These are phyloP conservation scores for Zaprionus nigranus DNA, from an alignment of 1,140 invertebrate species.

Conservation along the genomic window DNA sequence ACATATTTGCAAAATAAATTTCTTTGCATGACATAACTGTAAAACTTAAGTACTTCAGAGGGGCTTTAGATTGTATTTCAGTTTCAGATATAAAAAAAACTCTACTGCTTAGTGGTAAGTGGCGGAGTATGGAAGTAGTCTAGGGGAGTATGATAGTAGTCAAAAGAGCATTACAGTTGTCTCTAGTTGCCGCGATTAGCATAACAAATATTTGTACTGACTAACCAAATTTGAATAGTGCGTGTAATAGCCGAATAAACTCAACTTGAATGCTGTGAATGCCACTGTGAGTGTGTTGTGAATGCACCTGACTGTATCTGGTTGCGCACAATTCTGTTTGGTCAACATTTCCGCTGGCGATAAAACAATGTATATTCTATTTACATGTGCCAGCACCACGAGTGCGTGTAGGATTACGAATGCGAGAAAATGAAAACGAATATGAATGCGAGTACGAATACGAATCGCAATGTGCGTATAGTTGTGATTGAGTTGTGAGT, in stretches of 20 bases:
- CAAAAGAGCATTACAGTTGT: constrained; percentile 20
- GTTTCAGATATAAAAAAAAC: not conserved
- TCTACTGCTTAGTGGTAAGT: not conserved
- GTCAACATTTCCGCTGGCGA: constrained; percentile 59
- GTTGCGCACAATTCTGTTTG: constrained; percentile 31
- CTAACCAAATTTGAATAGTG: constrained; percentile 26
- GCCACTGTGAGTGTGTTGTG: constrained; percentile 12
- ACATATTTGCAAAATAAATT: constrained; percentile 25
- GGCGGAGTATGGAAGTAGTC: not conserved
- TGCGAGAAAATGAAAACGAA: constrained; percentile 20
- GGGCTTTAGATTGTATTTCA: not conserved
- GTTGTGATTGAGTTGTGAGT: constrained; percentile 43
- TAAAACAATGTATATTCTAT: constrained; percentile 50
- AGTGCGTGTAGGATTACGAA: constrained; percentile 15
- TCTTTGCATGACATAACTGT: constrained; percentile 36
- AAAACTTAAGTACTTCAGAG: not conserved
- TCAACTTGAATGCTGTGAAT: constrained; percentile 21
- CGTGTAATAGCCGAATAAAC: constrained; percentile 28
- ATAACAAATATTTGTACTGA: constrained; percentile 47
- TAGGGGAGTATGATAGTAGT: not conserved
- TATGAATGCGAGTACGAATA: constrained; percentile 19
- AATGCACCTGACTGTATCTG: constrained; percentile 51
- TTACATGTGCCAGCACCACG: constrained; percentile 8
- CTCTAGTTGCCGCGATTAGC: constrained; percentile 21
- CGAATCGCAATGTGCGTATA: not conserved